A percentile compares a stretch with the other conserved stretches of the same genome.
phyloP scores from a whole-genome alignment of 2,888 invertebrate genomes.

The Alloplasta piceator region DNA sequence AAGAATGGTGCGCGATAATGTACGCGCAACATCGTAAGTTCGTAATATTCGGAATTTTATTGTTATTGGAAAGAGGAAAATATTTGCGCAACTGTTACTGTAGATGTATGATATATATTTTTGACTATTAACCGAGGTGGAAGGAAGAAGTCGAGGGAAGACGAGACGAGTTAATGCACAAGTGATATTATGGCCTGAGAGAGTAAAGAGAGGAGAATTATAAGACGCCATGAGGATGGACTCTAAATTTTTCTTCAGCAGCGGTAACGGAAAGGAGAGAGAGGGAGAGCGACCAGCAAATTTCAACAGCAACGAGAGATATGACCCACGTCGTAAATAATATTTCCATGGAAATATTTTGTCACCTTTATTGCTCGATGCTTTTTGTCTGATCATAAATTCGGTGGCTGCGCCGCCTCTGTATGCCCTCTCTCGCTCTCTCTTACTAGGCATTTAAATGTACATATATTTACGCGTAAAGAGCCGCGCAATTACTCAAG shows the following conservation, averaged over 20 bases:
- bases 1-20: slow-evolving; percentile 11
- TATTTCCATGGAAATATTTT: slow-evolving; percentile 80
- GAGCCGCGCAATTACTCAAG: background rate
- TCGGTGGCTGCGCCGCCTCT: slow-evolving; percentile 72
- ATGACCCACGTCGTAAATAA: slow-evolving; percentile 75
- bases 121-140: slow-evolving; percentile 16
- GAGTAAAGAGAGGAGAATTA: slow-evolving; percentile 5
- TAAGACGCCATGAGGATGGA: background rate
- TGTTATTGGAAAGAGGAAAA: slow-evolving; percentile 52
- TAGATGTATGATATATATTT: background rate
- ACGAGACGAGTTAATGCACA: slow-evolving; percentile 12
- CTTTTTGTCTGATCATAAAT: slow-evolving; percentile 80
- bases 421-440: slow-evolving; percentile 4
- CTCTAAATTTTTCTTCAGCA: slow-evolving; percentile 43
- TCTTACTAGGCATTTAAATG: background rate
- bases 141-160: slow-evolving; percentile 13
- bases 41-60: slow-evolving; percentile 55
- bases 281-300: slow-evolving; percentile 12
- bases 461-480: background rate
- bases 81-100: slow-evolving; percentile 54
- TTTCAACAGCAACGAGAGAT: slow-evolving; percentile 43
- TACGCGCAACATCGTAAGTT: slow-evolving; percentile 22
- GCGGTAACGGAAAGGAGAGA: background rate
- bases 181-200: slow-evolving; percentile 10
- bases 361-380: slow-evolving; percentile 80